Evolutionary conservation across 2,888 invertebrate genomes (phyloP).

Genomic region (Caenorhabditis panamensis): DNA sequence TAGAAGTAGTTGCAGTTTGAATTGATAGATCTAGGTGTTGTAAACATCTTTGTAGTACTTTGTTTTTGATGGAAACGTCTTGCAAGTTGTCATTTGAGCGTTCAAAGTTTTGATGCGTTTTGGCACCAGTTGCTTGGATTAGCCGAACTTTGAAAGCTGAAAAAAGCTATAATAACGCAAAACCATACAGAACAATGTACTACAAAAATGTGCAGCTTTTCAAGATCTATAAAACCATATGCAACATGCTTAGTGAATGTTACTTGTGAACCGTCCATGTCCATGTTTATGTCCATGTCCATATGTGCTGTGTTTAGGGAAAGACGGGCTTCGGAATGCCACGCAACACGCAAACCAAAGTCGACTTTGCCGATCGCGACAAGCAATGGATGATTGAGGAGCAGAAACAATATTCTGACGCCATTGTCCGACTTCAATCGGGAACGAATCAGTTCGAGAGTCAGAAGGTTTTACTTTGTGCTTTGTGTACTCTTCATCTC

Average conservation of each 20-base stretch:
- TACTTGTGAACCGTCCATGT: constrained; percentile 14
- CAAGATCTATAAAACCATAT: too few relatives aligned
- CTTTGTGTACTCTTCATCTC: background rate
- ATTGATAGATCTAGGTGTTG: too few relatives aligned
- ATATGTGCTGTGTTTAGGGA: constrained; percentile 67
- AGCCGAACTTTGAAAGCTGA: too few relatives aligned
- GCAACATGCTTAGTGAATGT: background rate
- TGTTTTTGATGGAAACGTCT: too few relatives aligned
- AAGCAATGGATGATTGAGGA: constrained; percentile 75
- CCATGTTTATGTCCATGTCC: constrained; percentile 20
- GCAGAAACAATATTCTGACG: constrained; percentile 70
- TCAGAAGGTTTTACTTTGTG: constrained; percentile 72
- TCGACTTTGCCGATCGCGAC: constrained; percentile 74
- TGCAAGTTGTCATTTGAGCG: too few relatives aligned
- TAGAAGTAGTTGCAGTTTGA: background rate
- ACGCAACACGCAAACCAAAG: constrained; percentile 75
- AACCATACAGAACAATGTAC: too few relatives aligned
- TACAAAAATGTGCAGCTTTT: too few relatives aligned
- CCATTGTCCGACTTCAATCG: constrained; percentile 78
- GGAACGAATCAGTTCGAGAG: constrained; percentile 79
- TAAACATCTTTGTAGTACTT: too few relatives aligned
- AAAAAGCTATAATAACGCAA: too few relatives aligned
- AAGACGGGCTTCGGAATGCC: constrained; percentile 79
- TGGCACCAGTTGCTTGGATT: too few relatives aligned
- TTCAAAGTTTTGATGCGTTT: too few relatives aligned